A percentile compares a stretch with the other conserved stretches of the same genome.
phyloP scores from a whole-genome alignment of 2,797 vertebrate genomes.

The Clamator glandarius region DNA sequence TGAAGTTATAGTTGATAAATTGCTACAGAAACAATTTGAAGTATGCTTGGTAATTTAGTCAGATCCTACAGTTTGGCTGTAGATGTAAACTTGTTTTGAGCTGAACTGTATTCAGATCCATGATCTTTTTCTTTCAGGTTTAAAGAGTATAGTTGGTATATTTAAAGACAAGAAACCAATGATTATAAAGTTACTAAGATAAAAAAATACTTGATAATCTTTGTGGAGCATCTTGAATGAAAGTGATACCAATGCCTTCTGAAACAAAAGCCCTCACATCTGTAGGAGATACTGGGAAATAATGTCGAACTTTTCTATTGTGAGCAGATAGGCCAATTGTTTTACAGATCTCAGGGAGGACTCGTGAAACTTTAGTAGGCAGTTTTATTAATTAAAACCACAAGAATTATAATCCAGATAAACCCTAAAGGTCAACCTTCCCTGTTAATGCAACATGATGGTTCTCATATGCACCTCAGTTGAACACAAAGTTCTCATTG shows the following conservation, averaged over 20 bases:
- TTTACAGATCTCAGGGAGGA: constrained; percentile 37
- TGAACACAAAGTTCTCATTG: constrained; percentile 73
- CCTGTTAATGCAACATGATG: constrained; percentile 51
- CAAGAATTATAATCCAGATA: constrained; percentile 58
- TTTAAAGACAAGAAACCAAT: constrained; percentile 38
- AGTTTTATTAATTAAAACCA: constrained; percentile 64
- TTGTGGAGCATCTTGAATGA: constrained; percentile 50
- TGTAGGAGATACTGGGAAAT: constrained; percentile 53
- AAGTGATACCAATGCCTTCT: constrained; percentile 50
- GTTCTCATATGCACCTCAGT: constrained; percentile 62
- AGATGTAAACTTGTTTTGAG: constrained; percentile 11
- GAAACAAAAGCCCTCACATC: constrained; percentile 62
- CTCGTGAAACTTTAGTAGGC: constrained; percentile 38
- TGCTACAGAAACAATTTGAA: background rate
- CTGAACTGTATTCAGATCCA: background rate
- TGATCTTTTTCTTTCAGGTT: background rate
- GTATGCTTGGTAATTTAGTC: background rate
- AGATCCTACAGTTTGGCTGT: background rate
- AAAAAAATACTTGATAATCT: constrained; percentile 64
- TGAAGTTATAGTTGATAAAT: background rate
- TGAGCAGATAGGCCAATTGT: constrained; percentile 43
- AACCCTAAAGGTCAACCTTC: constrained; percentile 60
- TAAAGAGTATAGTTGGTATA: background rate
- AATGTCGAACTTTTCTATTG: background rate
- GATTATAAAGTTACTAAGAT: constrained; percentile 55